These are phyloP conservation scores for Lipophrys pholis DNA, from an alignment of 2,113 vertebrate species.

Conservation along the genomic window DNA sequence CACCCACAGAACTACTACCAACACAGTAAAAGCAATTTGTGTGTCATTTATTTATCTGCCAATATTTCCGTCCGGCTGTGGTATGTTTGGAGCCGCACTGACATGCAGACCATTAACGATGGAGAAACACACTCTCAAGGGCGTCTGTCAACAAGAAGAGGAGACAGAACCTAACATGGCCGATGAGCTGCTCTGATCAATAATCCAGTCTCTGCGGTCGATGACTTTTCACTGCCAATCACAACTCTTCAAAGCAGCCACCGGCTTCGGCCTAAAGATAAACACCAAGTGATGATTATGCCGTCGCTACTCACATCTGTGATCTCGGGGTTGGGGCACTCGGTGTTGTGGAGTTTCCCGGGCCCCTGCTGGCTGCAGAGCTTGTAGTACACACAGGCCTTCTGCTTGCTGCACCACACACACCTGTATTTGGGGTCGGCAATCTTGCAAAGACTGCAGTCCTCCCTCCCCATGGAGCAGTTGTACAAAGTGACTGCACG, in stretches of 20 bases:
- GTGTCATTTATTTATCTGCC: not conserved
- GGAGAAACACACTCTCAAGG: slow-evolving; percentile 55
- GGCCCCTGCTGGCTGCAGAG: slow-evolving; percentile 78
- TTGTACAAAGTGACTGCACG: slow-evolving; percentile 92
- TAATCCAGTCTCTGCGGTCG: slow-evolving; percentile 41
- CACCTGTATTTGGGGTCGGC: slow-evolving; percentile 84
- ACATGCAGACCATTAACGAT: slow-evolving; percentile 27
- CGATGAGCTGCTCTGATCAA: slow-evolving; percentile 28
- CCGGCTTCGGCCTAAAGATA: slow-evolving; percentile 6
- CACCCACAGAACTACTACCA: too few species aligned
- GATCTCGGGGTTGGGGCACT: slow-evolving; percentile 90
- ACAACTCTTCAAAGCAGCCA: not conserved
- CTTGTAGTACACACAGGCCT: slow-evolving; percentile 86
- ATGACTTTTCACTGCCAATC: slow-evolving; percentile 16
- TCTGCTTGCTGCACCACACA: slow-evolving; percentile 88
- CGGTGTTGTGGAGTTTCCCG: not conserved
- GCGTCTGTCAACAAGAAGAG: slow-evolving; percentile 9
- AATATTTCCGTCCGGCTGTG: not conserved
- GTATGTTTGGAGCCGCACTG: slow-evolving; percentile 5
- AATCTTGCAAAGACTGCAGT: slow-evolving; percentile 93
- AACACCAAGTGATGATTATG: slow-evolving; percentile 8
- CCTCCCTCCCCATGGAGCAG: slow-evolving; percentile 90
- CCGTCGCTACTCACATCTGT: slow-evolving; percentile 83
- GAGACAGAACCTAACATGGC: not conserved
- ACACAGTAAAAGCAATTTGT: not conserved